A percentile compares a stretch with the other conserved stretches of the same genome.
These are phyloP conservation scores for Antennarius striatus DNA, from an alignment of 2,113 vertebrate species.

Conservation along the genomic window DNA sequence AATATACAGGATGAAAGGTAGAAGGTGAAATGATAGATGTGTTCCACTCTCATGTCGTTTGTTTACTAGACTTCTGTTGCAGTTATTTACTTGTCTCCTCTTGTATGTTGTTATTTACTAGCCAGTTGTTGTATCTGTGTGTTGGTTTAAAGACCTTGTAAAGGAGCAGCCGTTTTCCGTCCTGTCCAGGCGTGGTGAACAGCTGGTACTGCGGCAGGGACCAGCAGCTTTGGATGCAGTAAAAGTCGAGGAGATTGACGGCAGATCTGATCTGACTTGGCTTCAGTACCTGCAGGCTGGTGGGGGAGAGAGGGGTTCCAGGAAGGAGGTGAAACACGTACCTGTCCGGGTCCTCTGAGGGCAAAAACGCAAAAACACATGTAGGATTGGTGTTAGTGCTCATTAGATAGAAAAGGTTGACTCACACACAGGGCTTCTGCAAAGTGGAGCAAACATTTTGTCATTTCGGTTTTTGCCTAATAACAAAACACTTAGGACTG, in stretches of 20 bases:
- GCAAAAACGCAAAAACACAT: not conserved
- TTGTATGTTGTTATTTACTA: not conserved
- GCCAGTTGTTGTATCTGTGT: not conserved
- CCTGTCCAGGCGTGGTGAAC: conserved; percentile 83
- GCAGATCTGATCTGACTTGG: conserved; percentile 88
- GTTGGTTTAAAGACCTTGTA: conserved; percentile 54
- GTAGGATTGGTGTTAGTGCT: not conserved
- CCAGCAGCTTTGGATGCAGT: conserved; percentile 90
- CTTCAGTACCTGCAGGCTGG: conserved; percentile 87
- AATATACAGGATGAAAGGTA: too few relatives aligned
- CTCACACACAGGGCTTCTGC: not conserved
- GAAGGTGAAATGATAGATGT: too few relatives aligned
- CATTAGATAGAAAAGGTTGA: not conserved
- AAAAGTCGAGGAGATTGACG: conserved; percentile 89
- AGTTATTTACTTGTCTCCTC: too few relatives aligned
- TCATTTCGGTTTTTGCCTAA: too few relatives aligned
- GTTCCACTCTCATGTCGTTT: too few relatives aligned
- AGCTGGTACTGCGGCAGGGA: conserved; percentile 89
- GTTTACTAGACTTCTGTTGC: too few relatives aligned
- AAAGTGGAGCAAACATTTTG: not conserved
- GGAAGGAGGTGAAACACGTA: conserved; percentile 83
- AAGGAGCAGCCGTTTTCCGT: conserved; percentile 51
- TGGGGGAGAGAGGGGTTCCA: conserved; percentile 84
- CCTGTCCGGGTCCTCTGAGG: conserved; percentile 75
- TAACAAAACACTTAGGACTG: too few relatives aligned